These are phyloP conservation scores for Aphidoletes aphidimyza DNA, from an alignment of 2,888 invertebrate genomes.

Conservation along the genomic window DNA sequence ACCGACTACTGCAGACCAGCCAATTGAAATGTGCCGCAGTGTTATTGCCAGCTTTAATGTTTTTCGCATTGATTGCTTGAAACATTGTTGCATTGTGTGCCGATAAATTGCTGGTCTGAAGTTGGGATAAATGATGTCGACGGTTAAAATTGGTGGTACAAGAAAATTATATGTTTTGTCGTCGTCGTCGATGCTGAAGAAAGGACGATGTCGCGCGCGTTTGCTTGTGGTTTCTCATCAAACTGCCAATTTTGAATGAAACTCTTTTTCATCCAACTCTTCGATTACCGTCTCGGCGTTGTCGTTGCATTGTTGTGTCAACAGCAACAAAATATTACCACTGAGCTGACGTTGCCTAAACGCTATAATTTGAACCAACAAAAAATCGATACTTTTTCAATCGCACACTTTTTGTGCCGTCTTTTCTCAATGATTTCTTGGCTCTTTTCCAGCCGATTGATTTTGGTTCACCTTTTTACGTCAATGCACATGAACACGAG, in stretches of 20 bases:
- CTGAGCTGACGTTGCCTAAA: background rate
- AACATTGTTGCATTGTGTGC: slow-evolving; percentile 11
- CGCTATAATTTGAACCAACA: slow-evolving; percentile 37
- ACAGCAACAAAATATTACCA: background rate
- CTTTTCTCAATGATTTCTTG: background rate
- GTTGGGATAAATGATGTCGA: slow-evolving; percentile 1
- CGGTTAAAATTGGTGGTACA: slow-evolving; percentile 40
- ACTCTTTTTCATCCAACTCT: background rate
- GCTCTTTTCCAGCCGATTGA: slow-evolving; percentile 13
- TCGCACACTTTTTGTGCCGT: no score
- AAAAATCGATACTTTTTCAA: background rate
- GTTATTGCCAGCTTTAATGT: background rate
- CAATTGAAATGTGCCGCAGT: background rate
- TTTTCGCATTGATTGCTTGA: background rate
- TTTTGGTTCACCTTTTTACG: background rate
- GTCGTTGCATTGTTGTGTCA: slow-evolving; percentile 15
- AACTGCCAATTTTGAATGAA: background rate
- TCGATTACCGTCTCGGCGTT: background rate
- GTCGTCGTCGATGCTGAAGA: slow-evolving; percentile 1
- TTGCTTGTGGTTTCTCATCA: slow-evolving; percentile 50
- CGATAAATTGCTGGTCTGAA: background rate
- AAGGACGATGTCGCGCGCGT: background rate
- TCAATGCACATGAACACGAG: background rate
- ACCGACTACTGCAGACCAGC: background rate
- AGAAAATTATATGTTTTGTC: slow-evolving; percentile 43